These are phyloP conservation scores for Danio albolineatus DNA, from an alignment of 2,797 vertebrate species.

Conservation along the genomic window DNA sequence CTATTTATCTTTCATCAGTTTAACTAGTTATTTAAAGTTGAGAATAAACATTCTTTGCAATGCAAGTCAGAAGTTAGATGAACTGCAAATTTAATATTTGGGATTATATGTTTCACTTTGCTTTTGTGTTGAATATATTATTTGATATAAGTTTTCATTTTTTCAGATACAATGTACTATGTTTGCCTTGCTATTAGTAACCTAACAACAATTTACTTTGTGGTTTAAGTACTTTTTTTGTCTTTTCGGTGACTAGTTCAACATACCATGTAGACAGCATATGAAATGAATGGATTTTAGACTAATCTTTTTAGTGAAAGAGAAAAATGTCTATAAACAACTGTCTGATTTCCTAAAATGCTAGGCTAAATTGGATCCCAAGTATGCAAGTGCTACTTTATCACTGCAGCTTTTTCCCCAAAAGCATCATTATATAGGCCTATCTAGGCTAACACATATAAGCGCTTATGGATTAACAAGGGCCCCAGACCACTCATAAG, in stretches of 20 bases:
- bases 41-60: background rate
- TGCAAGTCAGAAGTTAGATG: background rate
- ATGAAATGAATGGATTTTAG: background rate
- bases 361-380: constrained; percentile 1
- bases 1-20: too few relatives aligned
- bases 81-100: background rate
- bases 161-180: too few relatives aligned
- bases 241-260: background rate
- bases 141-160: background rate
- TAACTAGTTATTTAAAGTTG: background rate
- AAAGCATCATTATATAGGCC: background rate
- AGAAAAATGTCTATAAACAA: constrained; percentile 17
- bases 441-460: background rate
- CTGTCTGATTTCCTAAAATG: constrained; percentile 10
- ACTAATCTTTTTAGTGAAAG: background rate
- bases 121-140: background rate
- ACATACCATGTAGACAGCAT: background rate
- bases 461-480: constrained; percentile 8
- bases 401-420: background rate
- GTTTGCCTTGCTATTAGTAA: too few relatives aligned
- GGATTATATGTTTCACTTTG: background rate
- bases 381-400: constrained; percentile 25
- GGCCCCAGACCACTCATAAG: constrained; percentile 26
- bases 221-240: too few relatives aligned
- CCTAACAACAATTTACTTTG: too few relatives aligned